phyloP scores from a whole-genome alignment of 2,888 invertebrate genomes.

The Sarcophaga caerulescens region DNA sequence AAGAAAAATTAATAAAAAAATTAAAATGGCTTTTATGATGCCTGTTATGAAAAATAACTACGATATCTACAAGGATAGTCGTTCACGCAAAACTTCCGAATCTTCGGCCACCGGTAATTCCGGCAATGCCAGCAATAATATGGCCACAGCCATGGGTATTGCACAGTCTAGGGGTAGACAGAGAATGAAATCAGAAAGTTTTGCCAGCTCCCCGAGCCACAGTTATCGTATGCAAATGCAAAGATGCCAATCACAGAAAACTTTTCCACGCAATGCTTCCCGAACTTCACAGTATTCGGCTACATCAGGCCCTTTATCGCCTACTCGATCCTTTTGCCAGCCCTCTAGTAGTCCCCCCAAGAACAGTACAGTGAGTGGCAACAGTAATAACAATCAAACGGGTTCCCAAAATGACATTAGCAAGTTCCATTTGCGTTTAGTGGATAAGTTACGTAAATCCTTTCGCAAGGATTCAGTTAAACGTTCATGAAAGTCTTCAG shows the following conservation, averaged over 20 bases:
- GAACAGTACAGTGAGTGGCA: conserved; percentile 68
- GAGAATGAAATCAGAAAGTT: conserved; percentile 82
- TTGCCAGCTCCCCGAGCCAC: conserved; percentile 82
- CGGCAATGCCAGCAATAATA: conserved; percentile 83
- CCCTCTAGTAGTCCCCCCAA: conserved; percentile 79
- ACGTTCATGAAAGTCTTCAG: conserved; percentile 77
- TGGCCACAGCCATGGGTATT: conserved; percentile 83
- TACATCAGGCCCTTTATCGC: conserved; percentile 83
- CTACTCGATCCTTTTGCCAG: conserved; percentile 83
- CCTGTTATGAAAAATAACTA: conserved; percentile 96
- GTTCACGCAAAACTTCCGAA: conserved; percentile 89
- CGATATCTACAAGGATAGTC: conserved; percentile 92
- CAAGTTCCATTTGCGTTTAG: conserved; percentile 87
- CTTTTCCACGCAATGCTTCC: conserved; percentile 84
- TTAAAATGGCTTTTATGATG: conserved; percentile 97
- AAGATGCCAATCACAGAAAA: conserved; percentile 82
- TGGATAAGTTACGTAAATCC: conserved; percentile 87
- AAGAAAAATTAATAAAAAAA: no score
- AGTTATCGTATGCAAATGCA: conserved; percentile 81
- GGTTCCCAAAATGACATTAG: conserved; percentile 85
- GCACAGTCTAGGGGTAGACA: conserved; percentile 81
- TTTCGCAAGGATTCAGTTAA: conserved; percentile 82
- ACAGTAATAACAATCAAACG: conserved; percentile 50
- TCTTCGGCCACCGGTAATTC: conserved; percentile 81
- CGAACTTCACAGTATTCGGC: conserved; percentile 83